phyloP scores from a whole-genome alignment of 1,140 invertebrate genomes.

The Aphelenchoides besseyi region DNA sequence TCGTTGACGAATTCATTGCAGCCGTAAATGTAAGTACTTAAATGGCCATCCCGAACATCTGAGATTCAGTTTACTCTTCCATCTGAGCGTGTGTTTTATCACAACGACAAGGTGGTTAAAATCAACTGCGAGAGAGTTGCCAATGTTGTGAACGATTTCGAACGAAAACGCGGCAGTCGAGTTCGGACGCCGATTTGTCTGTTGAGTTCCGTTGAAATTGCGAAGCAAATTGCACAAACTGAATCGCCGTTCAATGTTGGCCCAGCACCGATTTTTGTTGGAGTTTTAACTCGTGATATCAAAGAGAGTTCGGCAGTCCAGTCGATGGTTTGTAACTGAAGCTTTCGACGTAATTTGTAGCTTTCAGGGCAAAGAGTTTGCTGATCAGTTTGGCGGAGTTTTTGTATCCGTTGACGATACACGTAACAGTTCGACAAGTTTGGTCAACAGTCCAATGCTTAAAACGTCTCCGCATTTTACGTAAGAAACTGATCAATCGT shows the following conservation, averaged over 20 bases:
- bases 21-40: constrained; percentile 28
- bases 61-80: constrained; percentile 22
- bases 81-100: constrained; percentile 24
- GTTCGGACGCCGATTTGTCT: constrained; percentile 36
- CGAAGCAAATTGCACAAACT: constrained; percentile 1
- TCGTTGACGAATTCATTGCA: constrained; percentile 34
- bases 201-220: constrained; percentile 28
- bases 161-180: constrained; percentile 14
- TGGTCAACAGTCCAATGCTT: background rate
- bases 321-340: too few species aligned
- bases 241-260: constrained; percentile 18
- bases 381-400: constrained; percentile 29
- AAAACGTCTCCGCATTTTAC: background rate
- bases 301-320: constrained; percentile 6
- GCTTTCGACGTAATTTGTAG: too few species aligned
- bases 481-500: background rate
- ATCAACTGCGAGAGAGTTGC: constrained; percentile 24
- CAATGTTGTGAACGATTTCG: background rate
- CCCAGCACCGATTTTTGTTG: constrained; percentile 27
- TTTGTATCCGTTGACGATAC: constrained; percentile 16
- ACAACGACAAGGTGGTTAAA: constrained; percentile 30
- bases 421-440: background rate
- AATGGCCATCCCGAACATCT: background rate
- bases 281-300: background rate
- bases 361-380: constrained; percentile 25